A percentile compares a stretch with the other conserved stretches of the same genome.
These are phyloP conservation scores for Leguminivora glycinivorella DNA, from an alignment of 1,140 invertebrate species.

Conservation along the genomic window DNA sequence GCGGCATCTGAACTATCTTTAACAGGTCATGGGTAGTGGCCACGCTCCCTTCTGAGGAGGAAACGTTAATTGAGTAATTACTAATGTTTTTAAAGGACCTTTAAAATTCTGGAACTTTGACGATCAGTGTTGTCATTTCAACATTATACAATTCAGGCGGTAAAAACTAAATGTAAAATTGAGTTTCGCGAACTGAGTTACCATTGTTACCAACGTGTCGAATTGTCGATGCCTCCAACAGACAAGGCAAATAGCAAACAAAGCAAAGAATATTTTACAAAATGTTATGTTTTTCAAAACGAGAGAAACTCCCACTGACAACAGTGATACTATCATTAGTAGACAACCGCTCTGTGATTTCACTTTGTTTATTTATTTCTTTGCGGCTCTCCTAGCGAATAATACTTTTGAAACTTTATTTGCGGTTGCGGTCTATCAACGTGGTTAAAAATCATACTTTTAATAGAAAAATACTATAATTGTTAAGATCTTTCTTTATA, in stretches of 20 bases:
- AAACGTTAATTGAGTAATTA: background rate
- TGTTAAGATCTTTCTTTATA: no score
- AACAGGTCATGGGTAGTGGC: conserved; percentile 6
- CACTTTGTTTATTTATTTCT: conserved; percentile 1
- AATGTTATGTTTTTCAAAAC: no score
- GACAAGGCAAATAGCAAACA: no score
- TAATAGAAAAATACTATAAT: no score
- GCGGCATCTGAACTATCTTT: conserved; percentile 10
- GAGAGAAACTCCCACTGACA: background rate
- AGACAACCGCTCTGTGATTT: background rate
- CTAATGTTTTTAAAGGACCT: background rate
- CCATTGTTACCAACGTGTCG: background rate
- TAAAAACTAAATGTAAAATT: background rate
- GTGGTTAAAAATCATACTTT: background rate
- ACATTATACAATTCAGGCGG: background rate
- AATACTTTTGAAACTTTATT: background rate
- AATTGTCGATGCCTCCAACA: no score
- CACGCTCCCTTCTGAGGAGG: conserved; percentile 7
- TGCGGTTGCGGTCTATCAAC: background rate
- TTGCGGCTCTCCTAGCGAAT: background rate
- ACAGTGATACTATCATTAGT: background rate
- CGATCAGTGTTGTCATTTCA: no score
- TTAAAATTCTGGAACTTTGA: background rate
- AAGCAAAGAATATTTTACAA: no score
- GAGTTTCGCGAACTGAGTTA: background rate